phyloP scores from a whole-genome alignment of 2,113 vertebrate genomes.

The Alethe castanea region DNA sequence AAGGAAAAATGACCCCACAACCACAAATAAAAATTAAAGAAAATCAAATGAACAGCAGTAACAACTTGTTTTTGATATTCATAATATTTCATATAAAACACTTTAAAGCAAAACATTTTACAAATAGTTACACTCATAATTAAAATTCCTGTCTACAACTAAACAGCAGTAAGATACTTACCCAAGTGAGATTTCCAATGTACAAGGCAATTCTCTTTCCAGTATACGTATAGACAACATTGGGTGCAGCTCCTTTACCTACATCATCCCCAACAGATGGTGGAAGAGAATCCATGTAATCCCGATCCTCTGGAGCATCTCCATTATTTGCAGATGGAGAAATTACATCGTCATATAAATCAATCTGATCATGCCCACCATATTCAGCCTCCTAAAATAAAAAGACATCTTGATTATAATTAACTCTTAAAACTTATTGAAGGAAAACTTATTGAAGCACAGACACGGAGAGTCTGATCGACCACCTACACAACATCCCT shows the following conservation, averaged over 20 bases:
- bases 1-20: not conserved
- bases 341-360: constrained; percentile 97
- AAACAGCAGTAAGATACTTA: constrained; percentile 60
- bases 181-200: constrained; percentile 98
- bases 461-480: not conserved
- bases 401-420: constrained; percentile 45
- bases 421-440: not conserved
- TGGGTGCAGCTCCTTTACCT: constrained; percentile 89
- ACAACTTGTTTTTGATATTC: not conserved
- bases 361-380: constrained; percentile 95
- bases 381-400: constrained; percentile 92
- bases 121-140: not conserved
- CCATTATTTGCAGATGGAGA: constrained; percentile 98
- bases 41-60: not conserved
- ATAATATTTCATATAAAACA: not conserved
- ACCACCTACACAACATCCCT: not conserved
- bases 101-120: not conserved
- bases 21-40: not conserved
- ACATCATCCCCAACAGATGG: constrained; percentile 89
- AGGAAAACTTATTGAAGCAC: not conserved
- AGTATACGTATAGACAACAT: constrained; percentile 93
- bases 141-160: not conserved
- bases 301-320: constrained; percentile 94
- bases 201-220: constrained; percentile 97
- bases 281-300: constrained; percentile 93